These are phyloP conservation scores for Fregata magnificens DNA, from an alignment of 2,113 vertebrate species.

Conservation along the genomic window DNA sequence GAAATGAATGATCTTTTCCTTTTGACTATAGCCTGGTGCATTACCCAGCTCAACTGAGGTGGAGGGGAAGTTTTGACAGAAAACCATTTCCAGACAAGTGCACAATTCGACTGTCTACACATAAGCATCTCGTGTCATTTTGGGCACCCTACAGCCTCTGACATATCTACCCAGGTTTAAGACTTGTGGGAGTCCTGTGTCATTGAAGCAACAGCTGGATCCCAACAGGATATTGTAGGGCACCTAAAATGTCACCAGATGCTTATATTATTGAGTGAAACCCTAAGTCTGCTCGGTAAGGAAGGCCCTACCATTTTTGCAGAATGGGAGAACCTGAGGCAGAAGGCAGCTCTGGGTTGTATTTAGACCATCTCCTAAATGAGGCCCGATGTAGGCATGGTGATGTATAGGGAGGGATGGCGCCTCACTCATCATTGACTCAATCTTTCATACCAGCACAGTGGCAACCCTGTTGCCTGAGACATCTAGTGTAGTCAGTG, in stretches of 20 bases:
- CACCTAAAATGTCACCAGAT: not conserved
- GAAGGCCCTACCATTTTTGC: accelerated
- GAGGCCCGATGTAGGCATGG: not conserved
- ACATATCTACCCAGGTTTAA: not conserved
- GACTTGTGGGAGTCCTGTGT: not conserved
- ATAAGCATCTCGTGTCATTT: not conserved
- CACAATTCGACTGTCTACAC: not conserved
- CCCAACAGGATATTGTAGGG: not conserved
- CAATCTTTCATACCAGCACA: not conserved
- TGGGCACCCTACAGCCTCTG: not conserved
- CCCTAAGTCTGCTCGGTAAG: not conserved
- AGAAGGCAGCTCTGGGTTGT: not conserved
- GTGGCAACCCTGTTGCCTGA: not conserved
- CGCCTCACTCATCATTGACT: not conserved
- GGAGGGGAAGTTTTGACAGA: not conserved
- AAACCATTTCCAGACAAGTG: not conserved
- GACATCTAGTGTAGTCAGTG: not conserved
- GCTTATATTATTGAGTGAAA: not conserved
- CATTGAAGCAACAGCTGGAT: not conserved
- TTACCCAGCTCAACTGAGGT: not conserved
- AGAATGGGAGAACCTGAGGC: not conserved
- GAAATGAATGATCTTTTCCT: not conserved
- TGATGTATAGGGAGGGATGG: not conserved
- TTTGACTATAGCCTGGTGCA: not conserved
- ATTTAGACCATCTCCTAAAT: not conserved